Conservation (phyloP, 2,113 vertebrate genomes). For the Aspiorhynchus laticeps region DNA sequence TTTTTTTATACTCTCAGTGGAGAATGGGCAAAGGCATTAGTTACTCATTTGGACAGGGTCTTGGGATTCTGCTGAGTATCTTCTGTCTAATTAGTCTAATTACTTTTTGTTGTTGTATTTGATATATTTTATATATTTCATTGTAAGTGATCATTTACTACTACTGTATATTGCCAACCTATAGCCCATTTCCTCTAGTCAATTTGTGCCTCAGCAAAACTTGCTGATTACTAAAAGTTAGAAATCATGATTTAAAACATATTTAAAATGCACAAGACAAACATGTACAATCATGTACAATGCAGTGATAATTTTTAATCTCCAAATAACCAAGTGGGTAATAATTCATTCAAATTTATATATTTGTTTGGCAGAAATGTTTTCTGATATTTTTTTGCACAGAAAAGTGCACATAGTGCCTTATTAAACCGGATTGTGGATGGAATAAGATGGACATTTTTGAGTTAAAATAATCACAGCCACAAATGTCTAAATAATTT, state of each 20-base stretch:
- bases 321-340: neutral
- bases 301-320: neutral
- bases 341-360: neutral
- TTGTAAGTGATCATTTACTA: neutral
- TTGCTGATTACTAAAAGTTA: neutral
- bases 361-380: neutral
- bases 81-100: neutral
- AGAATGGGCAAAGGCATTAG: neutral
- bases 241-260: neutral
- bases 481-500: neutral
- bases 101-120: neutral
- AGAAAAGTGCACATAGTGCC: neutral
- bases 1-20: neutral
- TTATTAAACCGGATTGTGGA: neutral
- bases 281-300: neutral
- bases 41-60: neutral
- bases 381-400: neutral
- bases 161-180: neutral
- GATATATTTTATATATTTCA: no score
- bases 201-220: neutral
- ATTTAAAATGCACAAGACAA: neutral
- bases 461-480: neutral
- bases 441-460: neutral
- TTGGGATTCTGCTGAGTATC: neutral
- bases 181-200: neutral